Evolutionary conservation across 2,797 vertebrate genomes (phyloP).

Genomic region (Pangasius krempfi): DNA sequence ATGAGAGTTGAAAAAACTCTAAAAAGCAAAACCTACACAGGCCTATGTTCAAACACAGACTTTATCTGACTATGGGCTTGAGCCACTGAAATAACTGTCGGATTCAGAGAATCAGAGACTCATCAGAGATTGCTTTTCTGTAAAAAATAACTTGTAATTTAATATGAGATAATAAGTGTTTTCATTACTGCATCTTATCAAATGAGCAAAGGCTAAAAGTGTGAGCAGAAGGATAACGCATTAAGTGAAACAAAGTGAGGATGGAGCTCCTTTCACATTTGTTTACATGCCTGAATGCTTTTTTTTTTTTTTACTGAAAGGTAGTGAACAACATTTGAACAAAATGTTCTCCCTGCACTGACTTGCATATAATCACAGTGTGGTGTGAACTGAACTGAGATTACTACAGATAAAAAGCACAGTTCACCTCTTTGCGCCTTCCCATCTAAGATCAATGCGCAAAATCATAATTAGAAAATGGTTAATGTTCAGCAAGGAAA

Average conservation of each 20-base stretch:
- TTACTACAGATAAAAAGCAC: slow-evolving; percentile 47
- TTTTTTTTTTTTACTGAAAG: not conserved
- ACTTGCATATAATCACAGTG: slow-evolving; percentile 42
- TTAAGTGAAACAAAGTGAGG: slow-evolving; percentile 24
- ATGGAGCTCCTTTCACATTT: slow-evolving; percentile 21
- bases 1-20: not conserved
- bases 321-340: slow-evolving; percentile 22
- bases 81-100: slow-evolving; percentile 63
- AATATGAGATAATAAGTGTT: slow-evolving; percentile 53
- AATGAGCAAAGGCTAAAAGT: not conserved
- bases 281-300: slow-evolving; percentile 13
- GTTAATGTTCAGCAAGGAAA: slow-evolving; percentile 32
- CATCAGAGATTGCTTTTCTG: slow-evolving; percentile 51
- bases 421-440: slow-evolving; percentile 36
- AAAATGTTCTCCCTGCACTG: slow-evolving; percentile 21
- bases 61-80: slow-evolving; percentile 36
- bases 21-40: not conserved
- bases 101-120: slow-evolving; percentile 50
- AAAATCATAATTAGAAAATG: slow-evolving; percentile 59
- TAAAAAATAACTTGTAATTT: slow-evolving; percentile 73
- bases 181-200: slow-evolving; percentile 51
- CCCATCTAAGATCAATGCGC: slow-evolving; percentile 40
- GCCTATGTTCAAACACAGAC: not conserved
- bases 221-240: not conserved
- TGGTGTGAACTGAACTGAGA: slow-evolving; percentile 57